Base-by-base conservation (phyloP, 37 sponge, comb jelly and placozoan genomes). In the Aplysina aerophoba region DNA sequence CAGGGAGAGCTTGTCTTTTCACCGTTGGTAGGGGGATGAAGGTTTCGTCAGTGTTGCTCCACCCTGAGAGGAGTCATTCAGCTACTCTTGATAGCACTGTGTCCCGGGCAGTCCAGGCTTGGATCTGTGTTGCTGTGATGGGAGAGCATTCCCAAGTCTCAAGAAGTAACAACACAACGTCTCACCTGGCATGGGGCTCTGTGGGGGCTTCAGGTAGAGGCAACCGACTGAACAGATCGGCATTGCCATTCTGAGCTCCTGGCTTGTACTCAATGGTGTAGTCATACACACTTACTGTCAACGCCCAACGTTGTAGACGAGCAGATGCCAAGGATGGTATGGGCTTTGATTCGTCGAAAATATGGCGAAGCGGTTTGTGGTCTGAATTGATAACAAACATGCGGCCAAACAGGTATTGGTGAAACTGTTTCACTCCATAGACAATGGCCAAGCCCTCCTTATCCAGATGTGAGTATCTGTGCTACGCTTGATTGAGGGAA, bases 211-310 rank as follows among this genome's bases (percentile, higher is more conserved):
- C 68, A 22, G 85, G 74, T n/a, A 84, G 31, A 25, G 78, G 78
- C 6, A 85, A 25, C 6, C 66, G 74, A 78, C 86, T 85, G 22
- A 81, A 55, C 5, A 68, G 30, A 82, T 87, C 88, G 16, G 88
- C 88, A 82, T 87, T 87, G 22, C 15, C 41, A 27, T 81, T 59
- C 22, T 73, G 80, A 14, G 38, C 58, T 77, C 57, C 65, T 36
- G 79, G 63, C 59, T 77, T 85, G 65, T 85, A 85, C 40, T 75
- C 20, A 39, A 85, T 77, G 37, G 17, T 74, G 20, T 73, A 85
- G 57, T 85, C 35, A 38, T 85, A 85, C 1, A 79, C 78, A 38
- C 79, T 75, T 28, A 85, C 21, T 20, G 57, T 73, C 21, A 73
- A 35, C 59, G 62, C 85, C 85, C 85, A 84, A 31, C 85, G 37